Base-by-base conservation (phyloP, 2,113 vertebrate genomes). In the Apodemus speciosus region DNA sequence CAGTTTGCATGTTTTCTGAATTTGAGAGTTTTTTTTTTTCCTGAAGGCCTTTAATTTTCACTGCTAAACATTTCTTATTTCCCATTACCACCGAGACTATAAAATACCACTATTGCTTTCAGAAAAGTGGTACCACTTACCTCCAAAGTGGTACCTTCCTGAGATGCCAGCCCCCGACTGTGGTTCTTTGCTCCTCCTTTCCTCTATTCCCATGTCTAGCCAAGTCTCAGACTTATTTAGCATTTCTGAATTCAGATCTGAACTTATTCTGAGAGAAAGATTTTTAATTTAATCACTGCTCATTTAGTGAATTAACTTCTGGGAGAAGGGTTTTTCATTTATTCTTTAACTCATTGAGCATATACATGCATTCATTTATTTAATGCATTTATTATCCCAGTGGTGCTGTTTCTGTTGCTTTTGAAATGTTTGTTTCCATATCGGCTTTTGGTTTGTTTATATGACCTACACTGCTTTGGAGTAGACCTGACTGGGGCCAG, bases 1-100 rank as follows among this genome's bases (percentile, higher is more conserved):
- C 38, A 60, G 56, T 83, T 60, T 83, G 14, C 56, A 40, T 83
- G 38, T 30, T 27, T 83, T 83, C 79, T 30, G 56, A 83, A 62
- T 43, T 83, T 62, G n/a, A 83, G 53, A 56, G 51, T 9, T 43
- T 58, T 79, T 56, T 43, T 72, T 75, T 73, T 76, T 75, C 20
- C 20, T 43, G 53, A 43, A 83, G 56, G 38, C 20, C 56, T 83
- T 62, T 43, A 43, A 62, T 62, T 60, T 83, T 83, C 14, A 18
- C 23, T 62, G 56, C 56, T 62, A 60, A 81, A 60, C 79, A 81
- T 81, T 81, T 81, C 79, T 81, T 40, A 81, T 81, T 81, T 81
- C n/a, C 38, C 23, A 30, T 60, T 43, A 83, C 25, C 56, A 81
- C 79, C 0, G 2, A 81, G 79, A 60, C n/a, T 60, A 81, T 60